phyloP scores from a whole-genome alignment of 2,888 invertebrate genomes.

The Leucania comma region DNA sequence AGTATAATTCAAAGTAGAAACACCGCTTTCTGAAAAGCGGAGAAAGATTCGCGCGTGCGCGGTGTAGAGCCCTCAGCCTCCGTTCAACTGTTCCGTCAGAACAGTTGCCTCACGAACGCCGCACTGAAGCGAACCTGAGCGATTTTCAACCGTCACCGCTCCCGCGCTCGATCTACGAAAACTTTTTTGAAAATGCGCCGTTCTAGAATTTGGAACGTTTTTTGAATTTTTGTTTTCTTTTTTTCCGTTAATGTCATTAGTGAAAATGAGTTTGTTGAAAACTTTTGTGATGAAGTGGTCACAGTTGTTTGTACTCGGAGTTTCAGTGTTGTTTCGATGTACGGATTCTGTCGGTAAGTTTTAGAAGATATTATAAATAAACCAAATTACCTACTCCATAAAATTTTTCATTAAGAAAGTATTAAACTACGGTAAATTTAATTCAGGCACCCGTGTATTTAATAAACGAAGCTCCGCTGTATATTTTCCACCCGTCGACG shows the following conservation, averaged over 20 bases:
- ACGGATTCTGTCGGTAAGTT: conserved; percentile 88
- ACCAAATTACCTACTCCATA: too few relatives aligned
- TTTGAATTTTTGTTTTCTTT: conserved; percentile 46
- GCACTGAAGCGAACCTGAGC: conserved; percentile 56
- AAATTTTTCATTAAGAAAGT: neutral
- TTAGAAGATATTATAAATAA: conserved; percentile 8
- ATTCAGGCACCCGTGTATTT: conserved; percentile 1
- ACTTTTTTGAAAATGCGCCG: conserved; percentile 66
- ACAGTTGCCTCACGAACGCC: conserved; percentile 72
- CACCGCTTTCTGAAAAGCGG: conserved; percentile 55
- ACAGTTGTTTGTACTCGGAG: conserved; percentile 81
- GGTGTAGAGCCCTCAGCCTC: conserved; percentile 65
- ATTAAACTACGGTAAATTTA: conserved; percentile 4
- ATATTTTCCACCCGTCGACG: conserved; percentile 40
- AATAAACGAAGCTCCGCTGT: conserved; percentile 17
- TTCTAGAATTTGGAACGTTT: conserved; percentile 63
- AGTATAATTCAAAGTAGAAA: conserved; percentile 74
- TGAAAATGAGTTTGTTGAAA: conserved; percentile 71
- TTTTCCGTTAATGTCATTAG: conserved; percentile 31
- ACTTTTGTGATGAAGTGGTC: conserved; percentile 82
- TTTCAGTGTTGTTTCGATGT: conserved; percentile 85
- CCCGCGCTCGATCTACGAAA: conserved; percentile 64
- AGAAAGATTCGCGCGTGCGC: conserved; percentile 74
- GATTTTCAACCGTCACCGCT: conserved; percentile 52
- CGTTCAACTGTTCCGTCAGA: conserved; percentile 51